These are phyloP conservation scores for Heteronetta atricapilla DNA, from an alignment of 2,113 vertebrate genomes.

Conservation along the genomic window DNA sequence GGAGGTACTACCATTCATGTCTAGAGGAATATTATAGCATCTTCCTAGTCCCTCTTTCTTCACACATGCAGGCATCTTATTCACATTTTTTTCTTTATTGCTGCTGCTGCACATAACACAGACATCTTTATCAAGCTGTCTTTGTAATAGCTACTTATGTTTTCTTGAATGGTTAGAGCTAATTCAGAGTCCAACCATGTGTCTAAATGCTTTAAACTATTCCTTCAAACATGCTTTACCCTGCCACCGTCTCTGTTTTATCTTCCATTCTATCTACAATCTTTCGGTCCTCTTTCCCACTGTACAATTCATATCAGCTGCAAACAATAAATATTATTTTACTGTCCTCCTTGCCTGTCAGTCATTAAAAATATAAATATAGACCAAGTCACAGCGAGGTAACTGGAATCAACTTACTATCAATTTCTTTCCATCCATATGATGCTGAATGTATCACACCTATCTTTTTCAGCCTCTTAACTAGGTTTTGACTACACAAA, in stretches of 20 bases:
- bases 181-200: conserved; percentile 46
- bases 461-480: neutral
- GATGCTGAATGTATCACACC: neutral
- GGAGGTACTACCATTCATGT: neutral
- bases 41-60: neutral
- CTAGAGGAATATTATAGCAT: neutral
- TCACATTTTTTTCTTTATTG: neutral
- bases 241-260: conserved; percentile 14
- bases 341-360: neutral
- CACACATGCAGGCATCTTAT: neutral
- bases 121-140: conserved; percentile 48
- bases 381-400: neutral
- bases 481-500: neutral
- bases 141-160: conserved; percentile 40
- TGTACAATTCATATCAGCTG: neutral
- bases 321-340: neutral
- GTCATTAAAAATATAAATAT: neutral
- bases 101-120: neutral
- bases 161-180: conserved; percentile 43
- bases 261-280: neutral
- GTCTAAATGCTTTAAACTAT: conserved; percentile 35
- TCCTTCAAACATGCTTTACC: conserved; percentile 22
- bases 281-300: neutral
- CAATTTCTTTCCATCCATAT: neutral
- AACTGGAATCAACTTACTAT: neutral